phyloP scores from a whole-genome alignment of 2,113 vertebrate genomes.

The Callionymus lyra region DNA sequence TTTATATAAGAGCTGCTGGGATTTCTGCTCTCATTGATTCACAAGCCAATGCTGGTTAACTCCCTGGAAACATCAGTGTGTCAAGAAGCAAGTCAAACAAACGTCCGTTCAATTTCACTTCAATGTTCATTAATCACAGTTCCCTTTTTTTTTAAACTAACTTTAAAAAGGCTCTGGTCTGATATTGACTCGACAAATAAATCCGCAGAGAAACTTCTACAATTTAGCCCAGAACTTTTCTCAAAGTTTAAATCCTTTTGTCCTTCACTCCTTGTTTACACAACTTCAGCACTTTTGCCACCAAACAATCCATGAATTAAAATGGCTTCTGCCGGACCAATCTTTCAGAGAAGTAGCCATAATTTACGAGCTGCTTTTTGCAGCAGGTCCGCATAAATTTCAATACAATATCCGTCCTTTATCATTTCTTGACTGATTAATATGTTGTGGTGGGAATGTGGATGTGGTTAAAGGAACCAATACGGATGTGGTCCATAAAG shows the following conservation, averaged over 20 bases:
- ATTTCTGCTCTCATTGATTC: no score
- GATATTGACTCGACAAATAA: slow-evolving; percentile 9
- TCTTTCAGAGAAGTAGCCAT: slow-evolving; percentile 30
- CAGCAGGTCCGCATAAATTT: no score
- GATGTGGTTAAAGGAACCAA: no score
- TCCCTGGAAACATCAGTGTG: no score
- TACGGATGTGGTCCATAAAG: no score
- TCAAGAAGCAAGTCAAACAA: no score
- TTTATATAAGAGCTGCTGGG: no score
- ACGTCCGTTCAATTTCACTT: no score
- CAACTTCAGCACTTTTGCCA: slow-evolving; percentile 41
- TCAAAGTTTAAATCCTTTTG: no score
- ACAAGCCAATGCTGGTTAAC: no score
- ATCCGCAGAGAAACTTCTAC: slow-evolving; percentile 4
- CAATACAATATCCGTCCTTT: no score
- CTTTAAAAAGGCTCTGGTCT: slow-evolving; percentile 1
- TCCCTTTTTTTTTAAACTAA: slow-evolving; percentile 1
- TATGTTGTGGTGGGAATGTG: slow-evolving; percentile 22
- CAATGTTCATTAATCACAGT: not conserved
- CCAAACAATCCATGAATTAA: slow-evolving; percentile 59
- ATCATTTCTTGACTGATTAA: slow-evolving; percentile 30
- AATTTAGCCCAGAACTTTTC: slow-evolving; percentile 7
- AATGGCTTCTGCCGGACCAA: slow-evolving; percentile 21
- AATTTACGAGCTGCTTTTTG: slow-evolving; percentile 43
- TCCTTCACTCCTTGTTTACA: slow-evolving; percentile 2